These are phyloP conservation scores for Callinectes sapidus DNA, from an alignment of 2,888 invertebrate species.

Conservation along the genomic window DNA sequence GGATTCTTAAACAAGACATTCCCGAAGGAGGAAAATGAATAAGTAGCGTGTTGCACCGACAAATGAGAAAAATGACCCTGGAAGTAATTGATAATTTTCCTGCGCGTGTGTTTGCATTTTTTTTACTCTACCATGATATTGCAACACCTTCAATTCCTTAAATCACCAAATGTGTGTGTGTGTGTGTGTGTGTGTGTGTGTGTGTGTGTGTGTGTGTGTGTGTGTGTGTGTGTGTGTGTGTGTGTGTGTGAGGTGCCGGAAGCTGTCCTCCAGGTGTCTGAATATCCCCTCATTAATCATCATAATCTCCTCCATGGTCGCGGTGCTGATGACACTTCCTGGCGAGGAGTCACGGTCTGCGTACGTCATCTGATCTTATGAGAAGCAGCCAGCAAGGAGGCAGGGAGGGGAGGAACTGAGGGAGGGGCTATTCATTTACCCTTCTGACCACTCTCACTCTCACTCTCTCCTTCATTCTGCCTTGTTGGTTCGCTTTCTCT, in stretches of 20 bases:
- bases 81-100: neutral
- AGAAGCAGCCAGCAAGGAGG: neutral
- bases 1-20: neutral
- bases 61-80: neutral
- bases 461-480: neutral
- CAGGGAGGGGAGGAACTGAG: neutral
- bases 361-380: too few species aligned
- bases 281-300: neutral
- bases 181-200: too few species aligned
- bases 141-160: too few species aligned
- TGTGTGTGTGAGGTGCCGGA: neutral
- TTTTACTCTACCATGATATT: too few species aligned
- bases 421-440: neutral
- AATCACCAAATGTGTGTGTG: too few species aligned
- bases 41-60: too few species aligned
- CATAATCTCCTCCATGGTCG: neutral
- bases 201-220: neutral
- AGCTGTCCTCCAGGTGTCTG: neutral
- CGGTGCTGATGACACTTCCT: neutral
- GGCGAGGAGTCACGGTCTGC: neutral
- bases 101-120: too few species aligned
- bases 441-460: neutral
- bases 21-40: too few species aligned
- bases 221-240: neutral
- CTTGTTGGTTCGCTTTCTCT: neutral